Base-by-base conservation (phyloP, 2,113 vertebrate species). In the Scopus umbretta region DNA sequence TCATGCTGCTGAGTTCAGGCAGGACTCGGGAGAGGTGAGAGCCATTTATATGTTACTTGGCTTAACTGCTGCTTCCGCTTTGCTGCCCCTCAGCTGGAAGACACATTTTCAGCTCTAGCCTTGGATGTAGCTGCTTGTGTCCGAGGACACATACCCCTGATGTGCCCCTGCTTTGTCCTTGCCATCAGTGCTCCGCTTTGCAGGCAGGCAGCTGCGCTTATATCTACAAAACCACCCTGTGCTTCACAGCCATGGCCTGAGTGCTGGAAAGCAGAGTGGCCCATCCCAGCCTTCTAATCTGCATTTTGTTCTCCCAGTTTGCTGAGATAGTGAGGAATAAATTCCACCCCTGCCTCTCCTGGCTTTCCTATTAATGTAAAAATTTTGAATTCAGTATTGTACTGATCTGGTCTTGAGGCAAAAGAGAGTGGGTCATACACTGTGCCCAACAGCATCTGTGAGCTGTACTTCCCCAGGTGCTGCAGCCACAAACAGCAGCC, bases 21-120 rank as follows among this genome's bases (percentile, higher is more conserved):
- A 93, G 90, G 87, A 73, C 89, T 81, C 55, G 0, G 81, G 87
- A 88, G 88, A 92, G 92, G 95, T 87, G 94, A 94, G 97, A 90
- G 93, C 92, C 95, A 55, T 93, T 95, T 95, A 58, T 95, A 85
- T 47, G 84, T 94, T 92, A 50, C 83, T 92, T 84, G 95, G 87
- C 84, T 94, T 68, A 90, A 88, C 85, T 55, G 74, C 84, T 80
- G 88, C 91, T 94, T 93, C 76, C 32, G 16, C 87, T 86, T 80
- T 80, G 63, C 92, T 81, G 88, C 42, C 55, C 61, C 92, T 52
- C 79, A 91, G 80, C 90, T 68, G 72, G 93, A 73, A 91, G 70
- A 86, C 61, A 32, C 25, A 3, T 72, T 91, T 86, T 56, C 83
- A 81, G 86, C 72, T 90, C 63, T 65, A 79, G 84, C 34, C 65